Evolutionary conservation across 2,797 vertebrate species (phyloP).

Genomic region (Chaetophractus vellerosus): DNA sequence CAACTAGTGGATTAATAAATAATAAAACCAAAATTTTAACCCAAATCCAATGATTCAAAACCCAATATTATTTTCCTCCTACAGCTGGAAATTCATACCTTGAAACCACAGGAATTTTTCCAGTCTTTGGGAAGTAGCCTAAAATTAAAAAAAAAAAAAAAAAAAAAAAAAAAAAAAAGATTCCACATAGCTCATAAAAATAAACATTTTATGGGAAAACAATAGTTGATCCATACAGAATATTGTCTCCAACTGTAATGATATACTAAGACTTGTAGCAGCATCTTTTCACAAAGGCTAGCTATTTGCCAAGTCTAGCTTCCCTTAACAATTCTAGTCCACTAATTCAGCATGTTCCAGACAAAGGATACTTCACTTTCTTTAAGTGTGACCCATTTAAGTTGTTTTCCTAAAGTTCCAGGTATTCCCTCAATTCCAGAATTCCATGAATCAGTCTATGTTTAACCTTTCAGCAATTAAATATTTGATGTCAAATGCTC

Average conservation of each 20-base stretch:
- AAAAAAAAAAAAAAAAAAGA: not conserved
- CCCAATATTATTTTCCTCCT: not conserved
- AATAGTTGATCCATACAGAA: conserved; percentile 10
- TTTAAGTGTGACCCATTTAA: not conserved
- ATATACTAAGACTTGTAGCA: not conserved
- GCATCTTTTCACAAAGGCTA: conserved; percentile 52
- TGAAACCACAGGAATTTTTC: conserved; percentile 31
- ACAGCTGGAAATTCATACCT: not conserved
- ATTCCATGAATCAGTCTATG: not conserved
- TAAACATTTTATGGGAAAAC: not conserved
- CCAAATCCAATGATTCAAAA: conserved; percentile 26
- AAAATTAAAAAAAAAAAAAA: not conserved
- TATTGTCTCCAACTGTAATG: not conserved
- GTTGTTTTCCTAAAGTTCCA: too few species aligned
- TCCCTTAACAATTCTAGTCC: not conserved
- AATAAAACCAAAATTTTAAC: not conserved
- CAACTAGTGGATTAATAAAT: conserved; percentile 2
- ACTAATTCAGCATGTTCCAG: not conserved
- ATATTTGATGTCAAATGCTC: not conserved
- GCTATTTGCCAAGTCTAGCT: not conserved
- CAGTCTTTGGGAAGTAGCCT: not conserved
- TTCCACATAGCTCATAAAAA: not conserved
- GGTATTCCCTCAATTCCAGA: too few species aligned
- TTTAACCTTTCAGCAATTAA: not conserved
- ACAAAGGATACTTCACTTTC: not conserved